Evolutionary conservation across 2,888 invertebrate species (phyloP), one percentile per base, ranked within the genome.

Genomic region (Xanthia icteritia): DNA sequence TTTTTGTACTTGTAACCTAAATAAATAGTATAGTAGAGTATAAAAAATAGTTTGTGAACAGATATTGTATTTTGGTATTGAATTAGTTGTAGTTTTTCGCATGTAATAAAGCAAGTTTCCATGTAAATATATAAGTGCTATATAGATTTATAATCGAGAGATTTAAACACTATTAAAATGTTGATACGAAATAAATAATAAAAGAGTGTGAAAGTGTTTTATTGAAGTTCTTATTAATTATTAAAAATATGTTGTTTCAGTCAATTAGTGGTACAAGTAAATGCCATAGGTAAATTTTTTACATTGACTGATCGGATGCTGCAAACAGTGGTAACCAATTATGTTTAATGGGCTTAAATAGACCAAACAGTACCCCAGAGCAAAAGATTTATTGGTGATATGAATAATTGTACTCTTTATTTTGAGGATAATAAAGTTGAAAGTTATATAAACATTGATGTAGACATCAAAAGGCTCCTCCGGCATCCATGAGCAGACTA

Each of bases 41-140:
- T 73, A 81, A 68, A 73, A 58, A 67, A 27, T 68, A 11, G 65
- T 70, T 76, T 73, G 64, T 74, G 76, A 78, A 77, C 39, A 84
- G 68, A 71, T 75, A 73, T 77, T 74, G 58, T 84, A 88, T 84
- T 88, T 87, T 83, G 82, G 66, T 82, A 83, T 82, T 71, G 23
- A 65, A 73, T 72, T 79, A 68, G 51, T 60, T 66, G 15, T 76
- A 78, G 58, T 27, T 60, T n/a, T 42, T 36, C 27, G 27, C 20
- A 51, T 68, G 54, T 68, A 45, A n/a, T 11, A 15, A 23, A 48
- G 31, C 27, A 81, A 72, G 13, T 71, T 64, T 82, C 77, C 86
- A 82, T 76, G 83, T 86, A 86, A 67, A 85, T 78, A 79, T 17
- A 61, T 36, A 39, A 64, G 54, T 56, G 13, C 17, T 73, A 31